These are phyloP conservation scores for Albula goreensis DNA, from an alignment of 2,113 vertebrate species.

Conservation along the genomic window DNA sequence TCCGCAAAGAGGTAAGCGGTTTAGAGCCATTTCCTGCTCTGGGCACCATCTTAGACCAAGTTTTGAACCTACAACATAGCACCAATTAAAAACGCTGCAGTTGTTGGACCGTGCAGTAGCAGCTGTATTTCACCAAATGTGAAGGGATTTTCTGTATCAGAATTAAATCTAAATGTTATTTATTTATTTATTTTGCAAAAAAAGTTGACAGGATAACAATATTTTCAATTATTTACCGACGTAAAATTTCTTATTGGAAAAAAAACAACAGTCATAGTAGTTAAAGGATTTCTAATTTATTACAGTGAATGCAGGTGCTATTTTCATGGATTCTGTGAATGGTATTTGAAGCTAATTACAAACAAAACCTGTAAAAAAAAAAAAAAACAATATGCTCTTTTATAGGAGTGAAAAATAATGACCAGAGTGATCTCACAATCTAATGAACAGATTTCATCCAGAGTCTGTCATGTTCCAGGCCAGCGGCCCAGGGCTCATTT, in stretches of 20 bases:
- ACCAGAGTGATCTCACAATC: slow-evolving; percentile 50
- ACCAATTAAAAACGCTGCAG: too few species aligned
- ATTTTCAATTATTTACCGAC: slow-evolving; percentile 62
- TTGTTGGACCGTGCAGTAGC: too few species aligned
- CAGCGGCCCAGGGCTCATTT: slow-evolving; percentile 9
- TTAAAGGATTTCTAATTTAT: slow-evolving; percentile 55
- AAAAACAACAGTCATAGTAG: slow-evolving; percentile 45
- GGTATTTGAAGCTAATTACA: slow-evolving; percentile 56
- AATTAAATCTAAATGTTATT: slow-evolving; percentile 71
- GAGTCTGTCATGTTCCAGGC: slow-evolving; percentile 47
- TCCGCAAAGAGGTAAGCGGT: neutral
- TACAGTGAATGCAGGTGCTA: slow-evolving; percentile 59
- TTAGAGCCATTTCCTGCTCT: neutral
- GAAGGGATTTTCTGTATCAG: slow-evolving; percentile 54
- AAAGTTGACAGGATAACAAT: slow-evolving; percentile 33
- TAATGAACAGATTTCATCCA: slow-evolving; percentile 54
- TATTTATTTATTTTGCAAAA: slow-evolving; percentile 61
- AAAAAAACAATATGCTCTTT: slow-evolving; percentile 45
- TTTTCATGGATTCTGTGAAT: slow-evolving; percentile 51
- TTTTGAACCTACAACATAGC: neutral
- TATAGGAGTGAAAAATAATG: slow-evolving; percentile 49
- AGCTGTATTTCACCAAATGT: neutral
- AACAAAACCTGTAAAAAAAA: slow-evolving; percentile 47
- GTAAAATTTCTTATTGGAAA: slow-evolving; percentile 58
- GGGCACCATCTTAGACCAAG: neutral